A percentile compares a stretch with the other conserved stretches of the same genome.
phyloP scores from a whole-genome alignment of 2,797 vertebrate species.

The Schizothorax lantsangensis region DNA sequence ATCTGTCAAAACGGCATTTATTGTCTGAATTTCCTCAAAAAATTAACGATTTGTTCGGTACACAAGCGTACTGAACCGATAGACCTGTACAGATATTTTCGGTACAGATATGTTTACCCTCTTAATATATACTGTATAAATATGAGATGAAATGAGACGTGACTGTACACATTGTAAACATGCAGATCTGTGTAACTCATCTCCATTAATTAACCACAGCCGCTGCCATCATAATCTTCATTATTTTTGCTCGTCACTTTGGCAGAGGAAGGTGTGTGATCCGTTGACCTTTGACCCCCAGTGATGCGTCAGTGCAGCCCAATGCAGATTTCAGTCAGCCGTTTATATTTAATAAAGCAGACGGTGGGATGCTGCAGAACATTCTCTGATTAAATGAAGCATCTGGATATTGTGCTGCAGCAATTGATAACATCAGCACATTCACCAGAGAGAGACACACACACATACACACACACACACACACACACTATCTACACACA shows the following conservation, averaged over 20 bases:
- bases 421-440: conserved; percentile 72
- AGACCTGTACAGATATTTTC: too few species aligned
- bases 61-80: too few species aligned
- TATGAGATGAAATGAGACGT: neutral
- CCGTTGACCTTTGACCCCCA: neutral
- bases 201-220: neutral
- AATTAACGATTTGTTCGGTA: too few species aligned
- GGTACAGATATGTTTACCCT: too few species aligned
- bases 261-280: neutral
- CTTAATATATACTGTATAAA: too few species aligned
- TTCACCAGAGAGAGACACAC: neutral
- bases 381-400: conserved; percentile 74
- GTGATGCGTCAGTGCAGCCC: neutral
- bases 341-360: conserved; percentile 53
- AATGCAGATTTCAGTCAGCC: neutral
- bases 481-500: too few species aligned
- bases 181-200: neutral
- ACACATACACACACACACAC: neutral
- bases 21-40: too few species aligned
- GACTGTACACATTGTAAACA: neutral
- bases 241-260: neutral
- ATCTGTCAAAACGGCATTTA: too few species aligned
- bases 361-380: conserved; percentile 70
- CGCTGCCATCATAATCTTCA: neutral
- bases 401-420: conserved; percentile 72